Evolutionary conservation across 1,140 invertebrate species (phyloP).

Genomic region (Pachyrhynchus sulphureomaculatus): DNA sequence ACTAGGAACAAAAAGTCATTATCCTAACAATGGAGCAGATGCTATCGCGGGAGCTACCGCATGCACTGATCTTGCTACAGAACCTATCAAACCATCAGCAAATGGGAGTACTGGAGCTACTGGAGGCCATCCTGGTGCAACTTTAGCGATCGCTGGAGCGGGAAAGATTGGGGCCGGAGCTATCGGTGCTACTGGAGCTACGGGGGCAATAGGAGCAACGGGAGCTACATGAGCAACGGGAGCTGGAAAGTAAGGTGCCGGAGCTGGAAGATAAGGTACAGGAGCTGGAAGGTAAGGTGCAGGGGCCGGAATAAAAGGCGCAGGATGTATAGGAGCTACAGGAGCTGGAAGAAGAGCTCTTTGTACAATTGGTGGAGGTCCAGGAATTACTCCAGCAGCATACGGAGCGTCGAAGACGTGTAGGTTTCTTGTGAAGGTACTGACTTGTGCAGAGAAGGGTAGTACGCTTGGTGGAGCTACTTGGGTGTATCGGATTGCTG

Average conservation of each 20-base stretch:
- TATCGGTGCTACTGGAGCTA: not conserved
- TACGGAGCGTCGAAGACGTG: slow-evolving; percentile 38
- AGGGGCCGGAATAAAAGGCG: slow-evolving; percentile 6
- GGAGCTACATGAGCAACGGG: not conserved
- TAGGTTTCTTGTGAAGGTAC: slow-evolving; percentile 34
- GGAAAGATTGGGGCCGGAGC: not conserved
- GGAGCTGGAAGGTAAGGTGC: slow-evolving; percentile 15
- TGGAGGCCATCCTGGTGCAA: not conserved
- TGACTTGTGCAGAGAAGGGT: slow-evolving; percentile 41
- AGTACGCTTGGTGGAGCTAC: slow-evolving; percentile 35
- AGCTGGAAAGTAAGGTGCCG: slow-evolving; percentile 1
- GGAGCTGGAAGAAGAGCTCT: slow-evolving; percentile 18
- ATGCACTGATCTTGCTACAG: slow-evolving; percentile 20
- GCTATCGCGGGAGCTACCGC: slow-evolving; percentile 14
- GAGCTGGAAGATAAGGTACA: slow-evolving; percentile 1
- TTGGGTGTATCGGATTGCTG: slow-evolving; percentile 29
- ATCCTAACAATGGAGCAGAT: slow-evolving; percentile 28
- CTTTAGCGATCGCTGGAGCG: not conserved
- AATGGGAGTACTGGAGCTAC: too few relatives aligned
- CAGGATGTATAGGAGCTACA: slow-evolving; percentile 5
- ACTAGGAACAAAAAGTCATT: slow-evolving; percentile 5
- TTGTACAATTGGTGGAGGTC: slow-evolving; percentile 24
- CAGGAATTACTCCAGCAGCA: slow-evolving; percentile 34
- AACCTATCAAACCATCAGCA: not conserved
- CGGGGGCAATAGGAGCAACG: not conserved